Base-by-base conservation (phyloP, 2,888 invertebrate genomes). In the Caenorhabditis uteleia region DNA sequence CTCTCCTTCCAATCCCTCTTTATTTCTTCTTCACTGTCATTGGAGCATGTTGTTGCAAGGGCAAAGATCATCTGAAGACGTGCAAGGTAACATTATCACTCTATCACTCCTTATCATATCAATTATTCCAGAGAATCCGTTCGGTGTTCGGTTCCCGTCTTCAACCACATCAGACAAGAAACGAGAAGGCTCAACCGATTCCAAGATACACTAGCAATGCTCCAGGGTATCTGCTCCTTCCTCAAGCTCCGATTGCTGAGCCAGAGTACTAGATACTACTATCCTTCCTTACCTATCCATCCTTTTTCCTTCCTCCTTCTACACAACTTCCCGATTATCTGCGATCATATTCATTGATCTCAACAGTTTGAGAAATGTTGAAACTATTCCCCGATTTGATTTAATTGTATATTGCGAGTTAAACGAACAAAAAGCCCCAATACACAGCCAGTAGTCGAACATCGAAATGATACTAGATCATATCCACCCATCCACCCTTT, bases 171-270 rank as follows among this genome's bases (percentile, higher is more conserved):
- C 51, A 39, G 7, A 49, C 21, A 23, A 46, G 46, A 33, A 23
- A 54, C 34, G 70, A 70, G 45, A 68, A 68, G 23, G 46, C 55
- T 6, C 59, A 64, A 18, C 64, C 70, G 16, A 64, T 75, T 7
- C 79, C 78, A 0, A 43, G 78, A 26, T 82, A 79, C 68, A 72
- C 77, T 0, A 57, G 73, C 27, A 62, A 77, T 18, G 77, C 81
- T 20, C 81, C 82, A 7, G 83, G 82, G n/a, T 83, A 83, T 58
- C 70, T 77, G 33, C 70, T 83, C 2, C 74, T 83, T 23, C 78
- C 83, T 12, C 77, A 78, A 49, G 82, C 80, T 18, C 80, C 80
- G 0, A 69, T 79, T 8, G 79, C 79, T 43, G 79, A 78, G 36
- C 77, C 78, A 6, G 78, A 78, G 54, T n/a, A n/a, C n/a, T n/a